A percentile compares a stretch with the other conserved stretches of the same genome.
phyloP scores from a whole-genome alignment of 2,113 vertebrate genomes.

The Antigone vipio region DNA sequence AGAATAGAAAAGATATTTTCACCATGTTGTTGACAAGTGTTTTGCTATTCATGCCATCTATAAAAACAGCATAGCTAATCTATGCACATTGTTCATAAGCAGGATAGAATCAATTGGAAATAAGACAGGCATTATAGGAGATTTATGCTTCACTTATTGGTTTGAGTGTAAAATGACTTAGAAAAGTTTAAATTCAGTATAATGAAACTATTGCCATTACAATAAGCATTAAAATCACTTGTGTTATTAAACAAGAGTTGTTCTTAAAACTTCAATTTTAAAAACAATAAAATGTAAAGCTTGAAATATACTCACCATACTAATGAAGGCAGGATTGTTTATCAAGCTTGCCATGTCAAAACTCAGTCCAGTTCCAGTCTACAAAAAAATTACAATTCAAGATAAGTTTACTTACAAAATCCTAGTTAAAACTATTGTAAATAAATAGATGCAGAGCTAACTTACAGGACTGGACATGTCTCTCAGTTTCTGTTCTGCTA shows the following conservation, averaged over 20 bases:
- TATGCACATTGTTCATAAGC: neutral
- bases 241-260: neutral
- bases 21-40: neutral
- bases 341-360: slow-evolving; percentile 99
- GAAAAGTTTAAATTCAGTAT: neutral
- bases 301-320: slow-evolving; percentile 86
- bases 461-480: slow-evolving; percentile 91
- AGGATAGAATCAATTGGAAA: neutral
- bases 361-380: slow-evolving; percentile 91
- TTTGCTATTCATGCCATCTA: neutral
- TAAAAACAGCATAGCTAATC: neutral
- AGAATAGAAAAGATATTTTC: neutral
- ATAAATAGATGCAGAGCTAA: slow-evolving; percentile 27
- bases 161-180: neutral
- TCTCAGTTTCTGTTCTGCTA: slow-evolving; percentile 94
- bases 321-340: slow-evolving; percentile 98
- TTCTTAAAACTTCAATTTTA: neutral
- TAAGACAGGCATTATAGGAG: neutral
- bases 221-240: neutral
- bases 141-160: neutral
- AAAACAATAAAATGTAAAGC: neutral
- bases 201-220: neutral
- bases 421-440: neutral
- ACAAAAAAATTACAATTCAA: slow-evolving; percentile 54
- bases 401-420: slow-evolving; percentile 15